Base-by-base conservation (phyloP, 2,113 vertebrate species). In the Elgaria multicarinata region DNA sequence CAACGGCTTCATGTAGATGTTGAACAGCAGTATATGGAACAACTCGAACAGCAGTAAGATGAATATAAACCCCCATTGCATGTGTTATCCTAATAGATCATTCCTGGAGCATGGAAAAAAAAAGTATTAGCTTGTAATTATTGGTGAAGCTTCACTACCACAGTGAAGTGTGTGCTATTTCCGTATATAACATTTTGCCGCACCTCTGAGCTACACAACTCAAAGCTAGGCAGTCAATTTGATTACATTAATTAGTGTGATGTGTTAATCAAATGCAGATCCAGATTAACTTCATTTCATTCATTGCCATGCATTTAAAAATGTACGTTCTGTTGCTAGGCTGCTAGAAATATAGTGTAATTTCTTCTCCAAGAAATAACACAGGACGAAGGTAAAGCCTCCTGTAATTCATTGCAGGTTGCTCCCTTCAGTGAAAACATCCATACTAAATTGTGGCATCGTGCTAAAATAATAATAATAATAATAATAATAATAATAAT, bases 351-450 rank as follows among this genome's bases (percentile, higher is more conserved):
- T 20, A 0, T 33, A 74, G 1, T 2, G 66, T 89, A 6, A 26
- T 66, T 72, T 78, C n/a, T 3, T 81, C 62, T 81, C 55, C 72
- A 42, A 77, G 75, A 85, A 85, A 42, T 4, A 22, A 89, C 82
- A 78, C 42, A 82, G 90, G 82, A 78, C 2, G 46, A 42, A 18
- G 6, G 86, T 77, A 64, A 72, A 85, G 85, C 67, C 69, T 12
- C 0, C 36, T 18, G 66, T 62, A 2, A 33, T 1, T 89, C 86
- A 81, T 90, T 10, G 46, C 83, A 87, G 91, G 12, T 53, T 89
- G 9, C 2, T 78, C 8, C 82, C 28, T 46, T 93, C 50, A 71
- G 6, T 85, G 22, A 93, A 88, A 91, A 31, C 76, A 83, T 77
- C 76, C 24, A 46, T 46, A 82, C 42, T 80, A 64, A 75, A 90